These are phyloP conservation scores for Phlogophora meticulosa DNA, from an alignment of 2,888 invertebrate species.

Conservation along the genomic window DNA sequence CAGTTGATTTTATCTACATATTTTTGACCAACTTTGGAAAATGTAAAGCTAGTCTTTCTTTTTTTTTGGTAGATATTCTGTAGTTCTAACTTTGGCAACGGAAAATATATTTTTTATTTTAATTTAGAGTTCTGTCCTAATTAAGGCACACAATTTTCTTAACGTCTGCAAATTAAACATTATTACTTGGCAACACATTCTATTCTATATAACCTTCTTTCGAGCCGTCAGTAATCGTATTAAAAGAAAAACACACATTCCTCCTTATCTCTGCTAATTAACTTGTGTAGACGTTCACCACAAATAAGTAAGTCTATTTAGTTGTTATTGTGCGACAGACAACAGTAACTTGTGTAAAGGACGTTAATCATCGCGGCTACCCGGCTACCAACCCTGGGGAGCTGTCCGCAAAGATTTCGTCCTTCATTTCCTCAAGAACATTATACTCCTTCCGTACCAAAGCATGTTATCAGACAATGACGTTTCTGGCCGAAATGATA, in stretches of 20 bases:
- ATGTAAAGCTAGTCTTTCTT: not conserved
- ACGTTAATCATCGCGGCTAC: constrained; percentile 80
- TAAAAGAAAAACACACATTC: constrained; percentile 58
- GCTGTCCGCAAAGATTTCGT: constrained; percentile 74
- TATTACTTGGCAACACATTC: constrained; percentile 18
- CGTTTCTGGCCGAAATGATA: constrained; percentile 70
- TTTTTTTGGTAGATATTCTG: not conserved
- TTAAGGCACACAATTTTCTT: not conserved
- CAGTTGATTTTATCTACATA: constrained; percentile 14
- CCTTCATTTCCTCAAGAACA: constrained; percentile 82
- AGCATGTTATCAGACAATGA: constrained; percentile 79
- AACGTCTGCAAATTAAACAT: constrained; percentile 16
- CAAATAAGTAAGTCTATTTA: constrained; percentile 70
- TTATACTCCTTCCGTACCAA: constrained; percentile 80
- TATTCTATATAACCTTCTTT: constrained; percentile 25
- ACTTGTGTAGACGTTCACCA: constrained; percentile 58
- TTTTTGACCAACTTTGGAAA: constrained; percentile 9
- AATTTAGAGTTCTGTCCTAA: not conserved
- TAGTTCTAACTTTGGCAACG: not conserved
- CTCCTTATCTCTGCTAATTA: constrained; percentile 66
- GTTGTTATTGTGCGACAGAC: constrained; percentile 72
- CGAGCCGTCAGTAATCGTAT: constrained; percentile 27
- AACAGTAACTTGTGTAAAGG: constrained; percentile 75
- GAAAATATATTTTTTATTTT: not conserved
- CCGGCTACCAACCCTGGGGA: constrained; percentile 68